Conservation (phyloP, 2,113 vertebrate genomes). For the Lucifuga dentata region DNA sequence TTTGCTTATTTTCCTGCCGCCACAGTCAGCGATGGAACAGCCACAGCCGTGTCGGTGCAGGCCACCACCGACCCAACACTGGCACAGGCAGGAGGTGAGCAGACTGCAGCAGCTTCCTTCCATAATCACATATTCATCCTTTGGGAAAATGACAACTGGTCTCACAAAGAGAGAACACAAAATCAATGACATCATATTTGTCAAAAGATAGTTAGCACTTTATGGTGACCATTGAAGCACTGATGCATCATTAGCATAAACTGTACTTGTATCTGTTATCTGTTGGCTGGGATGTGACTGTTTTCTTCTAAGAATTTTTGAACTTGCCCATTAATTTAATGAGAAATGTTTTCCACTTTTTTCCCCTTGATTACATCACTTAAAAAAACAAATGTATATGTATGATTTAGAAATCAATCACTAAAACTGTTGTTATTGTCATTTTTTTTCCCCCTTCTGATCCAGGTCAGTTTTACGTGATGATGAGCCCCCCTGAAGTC, state of each 20-base stretch:
- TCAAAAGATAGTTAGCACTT: too few relatives aligned
- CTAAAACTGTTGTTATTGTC: background rate
- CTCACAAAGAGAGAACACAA: too few relatives aligned
- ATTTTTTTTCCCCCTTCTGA: background rate
- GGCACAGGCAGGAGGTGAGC: slow-evolving; percentile 87
- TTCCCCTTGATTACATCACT: background rate
- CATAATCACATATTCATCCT: background rate
- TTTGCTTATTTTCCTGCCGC: slow-evolving; percentile 93
- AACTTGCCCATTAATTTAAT: too few relatives aligned
- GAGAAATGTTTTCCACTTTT: too few relatives aligned
- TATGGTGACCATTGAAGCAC: too few relatives aligned
- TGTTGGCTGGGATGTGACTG: too few relatives aligned
- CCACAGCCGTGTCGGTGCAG: slow-evolving; percentile 90
- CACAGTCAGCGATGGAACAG: slow-evolving; percentile 87
- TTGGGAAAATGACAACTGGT: background rate
- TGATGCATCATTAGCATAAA: too few relatives aligned
- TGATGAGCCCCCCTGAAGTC: slow-evolving; percentile 93
- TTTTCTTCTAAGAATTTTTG: too few relatives aligned
- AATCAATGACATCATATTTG: too few relatives aligned
- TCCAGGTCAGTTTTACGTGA: slow-evolving; percentile 92
- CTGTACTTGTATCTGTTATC: too few relatives aligned
- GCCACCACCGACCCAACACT: slow-evolving; percentile 87
- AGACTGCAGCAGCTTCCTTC: background rate
- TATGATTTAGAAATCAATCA: too few relatives aligned
- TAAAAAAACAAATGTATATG: too few relatives aligned